Conservation (phyloP, 2,113 vertebrate genomes). For the Thymallus thymallus region DNA sequence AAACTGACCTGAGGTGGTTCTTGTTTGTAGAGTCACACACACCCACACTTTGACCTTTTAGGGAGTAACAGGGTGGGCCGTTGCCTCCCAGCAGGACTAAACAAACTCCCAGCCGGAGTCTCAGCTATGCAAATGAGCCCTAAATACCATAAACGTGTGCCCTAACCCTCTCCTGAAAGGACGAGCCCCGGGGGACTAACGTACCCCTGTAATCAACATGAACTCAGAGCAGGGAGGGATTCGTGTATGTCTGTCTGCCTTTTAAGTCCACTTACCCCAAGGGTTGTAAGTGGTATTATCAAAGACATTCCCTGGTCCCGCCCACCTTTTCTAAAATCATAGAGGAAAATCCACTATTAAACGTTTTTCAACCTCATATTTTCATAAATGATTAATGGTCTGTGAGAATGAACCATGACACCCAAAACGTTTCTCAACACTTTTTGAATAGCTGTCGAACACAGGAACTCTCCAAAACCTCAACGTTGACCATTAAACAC, state of each 20-base stretch:
- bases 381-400: too few species aligned
- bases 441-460: too few species aligned
- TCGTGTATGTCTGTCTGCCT: slow-evolving; percentile 28
- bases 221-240: slow-evolving; percentile 38
- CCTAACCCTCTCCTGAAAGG: slow-evolving; percentile 43
- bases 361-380: too few species aligned
- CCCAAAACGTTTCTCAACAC: too few species aligned
- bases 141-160: slow-evolving; percentile 61
- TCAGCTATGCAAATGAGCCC: slow-evolving; percentile 62
- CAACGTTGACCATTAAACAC: too few species aligned
- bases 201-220: slow-evolving; percentile 63
- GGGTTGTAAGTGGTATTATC: slow-evolving; percentile 53
- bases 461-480: too few species aligned
- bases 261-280: slow-evolving; percentile 54
- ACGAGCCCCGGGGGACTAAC: slow-evolving; percentile 57
- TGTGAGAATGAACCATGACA: too few species aligned
- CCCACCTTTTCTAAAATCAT: slow-evolving; percentile 5
- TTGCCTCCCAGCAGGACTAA: slow-evolving; percentile 65
- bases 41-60: neutral
- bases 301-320: slow-evolving; percentile 69
- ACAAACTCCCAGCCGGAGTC: slow-evolving; percentile 57
- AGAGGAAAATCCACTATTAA: too few species aligned
- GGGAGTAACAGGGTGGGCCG: neutral
- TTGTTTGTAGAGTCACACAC: neutral
- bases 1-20: too few species aligned